phyloP scores from a whole-genome alignment of 2,888 invertebrate genomes.

The Cactoblastis cactorum region DNA sequence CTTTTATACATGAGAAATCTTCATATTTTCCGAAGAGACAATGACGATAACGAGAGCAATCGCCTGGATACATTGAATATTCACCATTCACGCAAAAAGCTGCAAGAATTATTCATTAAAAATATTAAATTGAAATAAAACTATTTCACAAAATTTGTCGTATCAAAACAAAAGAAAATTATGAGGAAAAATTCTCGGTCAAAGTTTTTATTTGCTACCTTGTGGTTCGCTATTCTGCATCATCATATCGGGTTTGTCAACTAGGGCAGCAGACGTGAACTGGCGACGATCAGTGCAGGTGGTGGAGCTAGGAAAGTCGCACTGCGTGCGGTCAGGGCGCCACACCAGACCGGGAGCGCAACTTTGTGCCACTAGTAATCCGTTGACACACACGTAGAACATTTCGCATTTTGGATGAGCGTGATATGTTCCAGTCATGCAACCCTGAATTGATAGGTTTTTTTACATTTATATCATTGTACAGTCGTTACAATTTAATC shows the following conservation, averaged over 20 bases:
- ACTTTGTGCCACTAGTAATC: constrained; percentile 82
- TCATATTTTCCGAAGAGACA: constrained; percentile 90
- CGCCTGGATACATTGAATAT: constrained; percentile 82
- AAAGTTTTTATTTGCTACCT: background rate
- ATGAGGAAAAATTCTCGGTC: too few relatives aligned
- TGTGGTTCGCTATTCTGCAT: constrained; percentile 8
- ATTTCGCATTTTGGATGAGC: constrained; percentile 85
- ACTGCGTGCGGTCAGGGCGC: constrained; percentile 82
- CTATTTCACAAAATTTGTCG: background rate
- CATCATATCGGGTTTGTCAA: constrained; percentile 16
- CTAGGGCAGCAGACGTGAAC: constrained; percentile 38
- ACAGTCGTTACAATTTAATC: too few relatives aligned
- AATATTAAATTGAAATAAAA: background rate
- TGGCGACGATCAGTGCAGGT: constrained; percentile 76
- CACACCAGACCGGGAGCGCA: constrained; percentile 89
- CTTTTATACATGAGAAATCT: constrained; percentile 84
- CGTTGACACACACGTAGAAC: constrained; percentile 89
- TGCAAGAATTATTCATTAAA: constrained; percentile 28
- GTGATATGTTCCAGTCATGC: constrained; percentile 87
- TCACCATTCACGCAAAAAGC: constrained; percentile 80
- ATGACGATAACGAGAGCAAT: constrained; percentile 86
- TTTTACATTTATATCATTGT: too few relatives aligned
- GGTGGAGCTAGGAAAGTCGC: constrained; percentile 86
- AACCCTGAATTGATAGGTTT: too few relatives aligned
- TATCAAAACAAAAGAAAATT: too few relatives aligned